Evolutionary conservation across 1,140 invertebrate genomes (phyloP), one percentile per base, ranked within the genome.

Genomic region (Globodera rostochiensis): DNA sequence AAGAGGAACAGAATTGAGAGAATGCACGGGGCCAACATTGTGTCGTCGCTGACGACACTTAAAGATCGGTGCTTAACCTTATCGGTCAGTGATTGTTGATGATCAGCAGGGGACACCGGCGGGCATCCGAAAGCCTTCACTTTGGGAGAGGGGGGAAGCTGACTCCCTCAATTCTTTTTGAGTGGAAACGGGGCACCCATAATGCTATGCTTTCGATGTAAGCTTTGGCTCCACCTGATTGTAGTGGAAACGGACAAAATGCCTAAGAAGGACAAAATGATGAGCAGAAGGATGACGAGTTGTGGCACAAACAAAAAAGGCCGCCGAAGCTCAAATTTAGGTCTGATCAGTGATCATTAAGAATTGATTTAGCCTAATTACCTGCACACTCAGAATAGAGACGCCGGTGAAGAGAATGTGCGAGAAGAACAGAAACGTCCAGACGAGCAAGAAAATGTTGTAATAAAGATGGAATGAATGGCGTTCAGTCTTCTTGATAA

Each of bases 371-470:
- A 19, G 36, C 74, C 11, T 9, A 46, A n/a, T 19, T 11, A 83
- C 83, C 53, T 83, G 83, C 36, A 84, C 57, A 60, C 83, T 82
- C 15, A 86, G 53, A 60, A 85, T 74, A 25, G 84, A 49, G 7
- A 19, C 13, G 6, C 83, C 83, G 36, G 82, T 84, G 50, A 19
- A 36, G 19, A 86, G 50, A 74, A 84, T 83, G 69, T 84, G 83
- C 49, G 80, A 11, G 74, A 84, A 84, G 64, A 86, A 86, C 19
- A 86, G 19, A 19, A 80, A 66, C 50, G 67, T 77, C 80, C 82
- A 84, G 60, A 47, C 6, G 21, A 82, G 82, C 19, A 83, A 25
- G 25, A 46, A 25, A 25, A 46, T 49, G 47, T 77, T 84, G 67
- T 83, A 82, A 21, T 45, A 78, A 46, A 69, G 15, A n/a, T 64